These are phyloP conservation scores for Syrmaticus mikado DNA, from an alignment of 2,113 vertebrate genomes.

Conservation along the genomic window DNA sequence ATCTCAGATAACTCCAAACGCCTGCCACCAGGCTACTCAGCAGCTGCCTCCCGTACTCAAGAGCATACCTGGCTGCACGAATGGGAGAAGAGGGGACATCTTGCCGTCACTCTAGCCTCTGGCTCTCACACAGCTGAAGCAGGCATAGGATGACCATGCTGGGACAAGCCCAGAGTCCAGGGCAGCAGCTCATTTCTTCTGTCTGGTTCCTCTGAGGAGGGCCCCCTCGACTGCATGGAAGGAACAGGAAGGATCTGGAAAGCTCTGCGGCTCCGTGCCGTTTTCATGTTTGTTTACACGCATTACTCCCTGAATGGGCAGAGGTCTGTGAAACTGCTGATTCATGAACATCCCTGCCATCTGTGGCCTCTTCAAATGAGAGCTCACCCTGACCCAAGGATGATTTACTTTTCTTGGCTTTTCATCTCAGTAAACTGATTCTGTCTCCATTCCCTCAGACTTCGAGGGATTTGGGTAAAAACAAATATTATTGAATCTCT, in stretches of 20 bases:
- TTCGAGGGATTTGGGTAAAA: conserved; percentile 24
- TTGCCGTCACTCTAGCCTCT: not conserved
- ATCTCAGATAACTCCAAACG: not conserved
- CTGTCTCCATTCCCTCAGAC: conserved; percentile 27
- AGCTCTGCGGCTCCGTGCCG: not conserved
- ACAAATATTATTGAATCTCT: not conserved
- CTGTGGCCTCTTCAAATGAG: conserved; percentile 39
- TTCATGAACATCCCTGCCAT: conserved; percentile 20
- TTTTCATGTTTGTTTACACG: conserved; percentile 4
- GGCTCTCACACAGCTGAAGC: not conserved
- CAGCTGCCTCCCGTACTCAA: not conserved
- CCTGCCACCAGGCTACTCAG: not conserved
- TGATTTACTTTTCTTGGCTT: conserved; percentile 52
- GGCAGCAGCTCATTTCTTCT: not conserved
- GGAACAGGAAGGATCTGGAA: not conserved
- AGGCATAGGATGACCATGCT: not conserved
- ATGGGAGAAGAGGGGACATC: not conserved
- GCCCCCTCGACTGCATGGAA: not conserved
- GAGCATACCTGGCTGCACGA: not conserved
- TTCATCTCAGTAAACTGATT: conserved; percentile 3
- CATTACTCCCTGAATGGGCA: not conserved
- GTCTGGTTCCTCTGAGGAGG: not conserved
- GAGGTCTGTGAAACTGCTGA: conserved; percentile 51
- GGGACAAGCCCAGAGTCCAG: not conserved
- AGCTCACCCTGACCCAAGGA: not conserved